Evolutionary conservation across 2,888 invertebrate genomes (phyloP).

Genomic region (Norana najaformis): DNA sequence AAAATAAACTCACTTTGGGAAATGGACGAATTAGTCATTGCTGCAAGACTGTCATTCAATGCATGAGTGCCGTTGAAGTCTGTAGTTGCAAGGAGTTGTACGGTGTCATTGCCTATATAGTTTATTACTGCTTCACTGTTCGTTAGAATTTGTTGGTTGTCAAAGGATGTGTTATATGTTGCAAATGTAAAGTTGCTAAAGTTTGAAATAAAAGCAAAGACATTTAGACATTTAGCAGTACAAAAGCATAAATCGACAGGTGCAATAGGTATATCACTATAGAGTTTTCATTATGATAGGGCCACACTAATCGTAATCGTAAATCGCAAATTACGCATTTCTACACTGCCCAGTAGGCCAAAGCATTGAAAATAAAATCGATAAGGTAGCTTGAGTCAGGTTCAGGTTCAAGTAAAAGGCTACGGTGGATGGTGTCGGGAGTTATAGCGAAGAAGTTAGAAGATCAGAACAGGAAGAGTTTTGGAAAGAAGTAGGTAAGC

Average conservation of each 20-base stretch:
- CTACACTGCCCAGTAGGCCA: no score
- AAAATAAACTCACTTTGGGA: neutral
- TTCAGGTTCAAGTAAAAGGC: no score
- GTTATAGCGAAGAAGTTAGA: no score
- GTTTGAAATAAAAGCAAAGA: neutral
- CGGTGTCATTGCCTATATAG: neutral
- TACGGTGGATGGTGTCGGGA: no score
- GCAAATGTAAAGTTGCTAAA: neutral
- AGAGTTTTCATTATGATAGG: no score
- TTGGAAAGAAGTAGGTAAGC: no score
- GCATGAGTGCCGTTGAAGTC: neutral
- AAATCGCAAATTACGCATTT: no score
- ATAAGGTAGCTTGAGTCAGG: no score
- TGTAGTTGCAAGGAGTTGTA: neutral
- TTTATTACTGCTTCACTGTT: neutral
- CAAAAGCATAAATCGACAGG: neutral
- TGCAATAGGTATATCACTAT: neutral
- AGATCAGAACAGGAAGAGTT: no score
- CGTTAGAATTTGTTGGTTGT: neutral
- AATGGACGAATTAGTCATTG: neutral
- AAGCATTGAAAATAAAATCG: no score
- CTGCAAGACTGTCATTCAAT: neutral
- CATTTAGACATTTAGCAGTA: neutral
- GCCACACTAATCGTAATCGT: neutral
- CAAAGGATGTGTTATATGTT: neutral